phyloP scores from a whole-genome alignment of 2,113 vertebrate genomes.

The Takifugu bimaculatus region DNA sequence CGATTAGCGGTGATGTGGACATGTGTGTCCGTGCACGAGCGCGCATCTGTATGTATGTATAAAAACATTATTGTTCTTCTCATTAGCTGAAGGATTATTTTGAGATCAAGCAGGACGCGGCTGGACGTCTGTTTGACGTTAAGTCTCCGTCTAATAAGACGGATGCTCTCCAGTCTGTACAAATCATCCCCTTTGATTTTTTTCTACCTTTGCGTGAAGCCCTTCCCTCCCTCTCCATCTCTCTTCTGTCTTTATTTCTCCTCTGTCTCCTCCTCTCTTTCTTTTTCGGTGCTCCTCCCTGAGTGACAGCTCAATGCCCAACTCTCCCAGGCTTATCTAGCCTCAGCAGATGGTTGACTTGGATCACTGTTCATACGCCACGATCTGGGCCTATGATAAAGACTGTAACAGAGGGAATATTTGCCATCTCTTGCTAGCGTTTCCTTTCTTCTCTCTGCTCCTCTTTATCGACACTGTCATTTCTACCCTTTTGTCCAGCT shows the following conservation, averaged over 20 bases:
- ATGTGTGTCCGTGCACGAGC: not conserved
- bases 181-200: conserved; percentile 57
- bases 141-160: conserved; percentile 55
- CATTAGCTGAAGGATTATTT: conserved; percentile 57
- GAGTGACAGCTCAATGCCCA: conserved; percentile 94
- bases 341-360: conserved; percentile 99
- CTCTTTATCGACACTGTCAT: conserved; percentile 17
- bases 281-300: conserved; percentile 64
- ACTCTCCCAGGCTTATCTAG: conserved; percentile 96
- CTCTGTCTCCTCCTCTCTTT: conserved; percentile 41
- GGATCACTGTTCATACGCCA: conserved; percentile 97
- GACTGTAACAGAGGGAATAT: conserved; percentile 64
- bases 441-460: conserved; percentile 38
- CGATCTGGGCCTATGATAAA: conserved; percentile 93
- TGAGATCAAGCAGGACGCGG: conserved; percentile 36
- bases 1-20: conserved; percentile 11
- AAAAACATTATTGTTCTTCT: conserved; percentile 38
- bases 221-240: conserved; percentile 27
- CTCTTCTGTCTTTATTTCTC: conserved; percentile 51
- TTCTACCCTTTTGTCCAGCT: conserved; percentile 9
- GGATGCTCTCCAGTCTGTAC: conserved; percentile 61
- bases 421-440: conserved; percentile 38
- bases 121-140: conserved; percentile 64
- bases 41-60: conserved; percentile 8
- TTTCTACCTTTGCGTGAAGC: conserved; percentile 38